These are phyloP conservation scores for Gobio gobio DNA, from an alignment of 2,113 vertebrate genomes.

Conservation along the genomic window DNA sequence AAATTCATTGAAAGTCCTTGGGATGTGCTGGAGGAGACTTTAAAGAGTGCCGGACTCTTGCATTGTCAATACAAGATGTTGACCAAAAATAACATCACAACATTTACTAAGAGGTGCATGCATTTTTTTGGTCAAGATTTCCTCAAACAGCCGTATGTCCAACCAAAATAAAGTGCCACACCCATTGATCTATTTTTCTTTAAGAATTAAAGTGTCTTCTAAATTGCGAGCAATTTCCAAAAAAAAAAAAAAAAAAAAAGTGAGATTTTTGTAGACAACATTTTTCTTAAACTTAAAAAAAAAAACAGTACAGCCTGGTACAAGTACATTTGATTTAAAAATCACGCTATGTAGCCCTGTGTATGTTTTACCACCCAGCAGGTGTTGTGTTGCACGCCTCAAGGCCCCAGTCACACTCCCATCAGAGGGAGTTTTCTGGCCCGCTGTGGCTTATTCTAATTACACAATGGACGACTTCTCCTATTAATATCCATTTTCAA, in stretches of 20 bases:
- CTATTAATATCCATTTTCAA: conserved; percentile 57
- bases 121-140: no score
- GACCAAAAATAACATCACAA: no score
- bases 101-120: no score
- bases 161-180: no score
- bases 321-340: neutral
- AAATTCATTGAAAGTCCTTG: no score
- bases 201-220: neutral
- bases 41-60: no score
- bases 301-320: neutral
- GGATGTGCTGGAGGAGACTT: no score
- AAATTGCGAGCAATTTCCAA: neutral
- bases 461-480: conserved; percentile 33
- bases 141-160: no score
- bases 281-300: neutral
- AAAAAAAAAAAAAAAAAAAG: neutral
- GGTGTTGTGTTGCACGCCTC: neutral
- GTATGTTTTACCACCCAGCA: neutral
- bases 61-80: no score
- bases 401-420: neutral
- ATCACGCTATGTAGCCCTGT: neutral
- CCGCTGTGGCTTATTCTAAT: conserved; percentile 41
- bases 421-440: conserved; percentile 15
- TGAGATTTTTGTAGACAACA: neutral
- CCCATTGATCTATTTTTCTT: no score